These are phyloP conservation scores for Chamaea fasciata DNA, from an alignment of 2,113 vertebrate species.

Conservation along the genomic window DNA sequence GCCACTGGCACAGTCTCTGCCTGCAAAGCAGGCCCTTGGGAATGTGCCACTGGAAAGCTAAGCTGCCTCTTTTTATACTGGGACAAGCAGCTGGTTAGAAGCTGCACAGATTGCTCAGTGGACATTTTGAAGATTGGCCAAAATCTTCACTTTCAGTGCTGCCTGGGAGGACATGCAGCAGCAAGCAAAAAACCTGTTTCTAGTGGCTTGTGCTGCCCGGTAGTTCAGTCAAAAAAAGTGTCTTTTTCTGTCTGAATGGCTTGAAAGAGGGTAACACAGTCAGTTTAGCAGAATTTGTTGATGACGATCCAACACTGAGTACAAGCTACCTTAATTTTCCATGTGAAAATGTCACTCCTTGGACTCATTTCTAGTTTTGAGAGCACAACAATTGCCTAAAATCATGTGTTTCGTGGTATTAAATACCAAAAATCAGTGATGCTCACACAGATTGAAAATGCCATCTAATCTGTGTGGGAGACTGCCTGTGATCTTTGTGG, in stretches of 20 bases:
- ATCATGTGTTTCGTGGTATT: background rate
- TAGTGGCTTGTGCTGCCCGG: background rate
- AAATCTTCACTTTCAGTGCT: background rate
- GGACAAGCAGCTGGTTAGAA: background rate
- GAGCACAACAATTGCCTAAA: background rate
- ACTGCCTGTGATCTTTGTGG: background rate
- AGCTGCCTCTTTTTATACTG: rapidly evolving
- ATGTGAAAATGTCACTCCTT: background rate
- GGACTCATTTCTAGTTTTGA: background rate
- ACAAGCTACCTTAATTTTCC: background rate
- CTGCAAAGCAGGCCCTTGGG: background rate
- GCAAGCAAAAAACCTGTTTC: background rate
- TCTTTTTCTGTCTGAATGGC: background rate
- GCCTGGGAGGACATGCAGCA: background rate
- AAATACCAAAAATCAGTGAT: background rate
- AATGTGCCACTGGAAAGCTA: background rate
- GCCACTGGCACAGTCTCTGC: background rate
- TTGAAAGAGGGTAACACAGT: background rate
- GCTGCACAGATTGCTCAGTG: background rate
- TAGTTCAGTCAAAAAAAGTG: background rate
- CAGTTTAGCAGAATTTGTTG: background rate
- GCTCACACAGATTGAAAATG: background rate
- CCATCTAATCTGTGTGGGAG: background rate
- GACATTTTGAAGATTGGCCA: background rate
- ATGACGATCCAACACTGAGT: background rate